These are phyloP conservation scores for Osmoderma eremita DNA, from an alignment of 2,888 invertebrate genomes.

Conservation along the genomic window DNA sequence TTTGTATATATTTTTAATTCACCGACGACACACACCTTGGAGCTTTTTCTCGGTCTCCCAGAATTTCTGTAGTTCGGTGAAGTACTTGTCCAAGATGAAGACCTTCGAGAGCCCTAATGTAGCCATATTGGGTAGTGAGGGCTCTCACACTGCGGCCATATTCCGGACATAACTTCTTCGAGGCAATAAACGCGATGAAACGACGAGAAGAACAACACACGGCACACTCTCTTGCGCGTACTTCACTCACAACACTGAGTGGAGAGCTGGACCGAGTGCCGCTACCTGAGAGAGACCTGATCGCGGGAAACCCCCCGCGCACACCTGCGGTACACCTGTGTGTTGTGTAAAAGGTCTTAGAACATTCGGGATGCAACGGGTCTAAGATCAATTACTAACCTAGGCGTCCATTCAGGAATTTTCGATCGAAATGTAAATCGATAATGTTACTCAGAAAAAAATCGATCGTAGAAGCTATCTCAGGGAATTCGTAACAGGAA, in stretches of 20 bases:
- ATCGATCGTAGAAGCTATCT: not conserved
- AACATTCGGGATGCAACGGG: constrained; percentile 51
- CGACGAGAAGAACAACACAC: constrained; percentile 45
- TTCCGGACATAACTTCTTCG: constrained; percentile 56
- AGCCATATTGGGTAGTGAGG: constrained; percentile 75
- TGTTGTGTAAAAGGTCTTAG: constrained; percentile 43
- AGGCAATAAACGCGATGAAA: constrained; percentile 33
- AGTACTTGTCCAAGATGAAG: constrained; percentile 97
- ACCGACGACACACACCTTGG: constrained; percentile 77
- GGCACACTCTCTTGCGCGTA: constrained; percentile 46
- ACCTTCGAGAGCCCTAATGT: constrained; percentile 96
- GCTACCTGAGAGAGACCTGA: constrained; percentile 52
- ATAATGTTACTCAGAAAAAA: not conserved
- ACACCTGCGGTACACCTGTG: constrained; percentile 58
- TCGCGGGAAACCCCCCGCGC: constrained; percentile 59
- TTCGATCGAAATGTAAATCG: constrained; percentile 18
- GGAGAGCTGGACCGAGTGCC: constrained; percentile 39
- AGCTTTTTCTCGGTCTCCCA: constrained; percentile 97
- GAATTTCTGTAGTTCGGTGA: constrained; percentile 95
- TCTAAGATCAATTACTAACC: constrained; percentile 40
- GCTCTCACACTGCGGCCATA: constrained; percentile 56
- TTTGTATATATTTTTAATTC: not conserved
- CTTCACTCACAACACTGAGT: constrained; percentile 41
- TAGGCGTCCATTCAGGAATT: constrained; percentile 39
- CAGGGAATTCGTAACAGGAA: not conserved